Conservation (phyloP, 2,113 vertebrate genomes). For the Ochotona curzoniae region DNA sequence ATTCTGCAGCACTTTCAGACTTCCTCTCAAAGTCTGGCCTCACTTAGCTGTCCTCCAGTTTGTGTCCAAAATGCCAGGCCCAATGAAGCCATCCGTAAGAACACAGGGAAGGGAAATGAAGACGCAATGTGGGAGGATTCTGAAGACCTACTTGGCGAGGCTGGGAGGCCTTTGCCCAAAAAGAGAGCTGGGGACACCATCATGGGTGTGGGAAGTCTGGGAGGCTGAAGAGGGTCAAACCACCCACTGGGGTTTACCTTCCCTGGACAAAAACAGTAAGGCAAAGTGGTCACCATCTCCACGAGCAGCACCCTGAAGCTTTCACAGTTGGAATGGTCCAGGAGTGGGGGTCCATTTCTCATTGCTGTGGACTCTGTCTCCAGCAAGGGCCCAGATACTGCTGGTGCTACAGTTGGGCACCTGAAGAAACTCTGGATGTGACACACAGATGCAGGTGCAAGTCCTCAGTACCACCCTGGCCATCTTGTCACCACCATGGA, state of each 20-base stretch:
- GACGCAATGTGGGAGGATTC: not conserved
- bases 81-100: conserved; percentile 28
- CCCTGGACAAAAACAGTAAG: not conserved
- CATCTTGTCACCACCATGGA: not conserved
- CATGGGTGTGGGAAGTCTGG: not conserved
- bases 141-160: not conserved
- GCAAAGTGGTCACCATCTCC: not conserved
- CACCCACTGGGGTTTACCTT: not conserved
- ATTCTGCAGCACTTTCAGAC: conserved; percentile 9
- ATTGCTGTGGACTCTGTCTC: not conserved
- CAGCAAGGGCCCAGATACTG: not conserved
- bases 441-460: not conserved
- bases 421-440: not conserved
- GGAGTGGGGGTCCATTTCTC: not conserved
- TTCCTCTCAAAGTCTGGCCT: conserved; percentile 15
- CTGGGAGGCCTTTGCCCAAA: not conserved
- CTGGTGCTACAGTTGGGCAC: too few species aligned
- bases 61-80: not conserved
- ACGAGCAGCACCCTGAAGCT: not conserved
- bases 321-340: not conserved
- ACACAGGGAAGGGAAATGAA: conserved; percentile 11
- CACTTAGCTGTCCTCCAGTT: not conserved
- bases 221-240: too few species aligned
- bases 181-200: not conserved
- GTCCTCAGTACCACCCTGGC: not conserved